Base-by-base conservation (phyloP, 2,888 invertebrate genomes). In the Epistrophe eligans region DNA sequence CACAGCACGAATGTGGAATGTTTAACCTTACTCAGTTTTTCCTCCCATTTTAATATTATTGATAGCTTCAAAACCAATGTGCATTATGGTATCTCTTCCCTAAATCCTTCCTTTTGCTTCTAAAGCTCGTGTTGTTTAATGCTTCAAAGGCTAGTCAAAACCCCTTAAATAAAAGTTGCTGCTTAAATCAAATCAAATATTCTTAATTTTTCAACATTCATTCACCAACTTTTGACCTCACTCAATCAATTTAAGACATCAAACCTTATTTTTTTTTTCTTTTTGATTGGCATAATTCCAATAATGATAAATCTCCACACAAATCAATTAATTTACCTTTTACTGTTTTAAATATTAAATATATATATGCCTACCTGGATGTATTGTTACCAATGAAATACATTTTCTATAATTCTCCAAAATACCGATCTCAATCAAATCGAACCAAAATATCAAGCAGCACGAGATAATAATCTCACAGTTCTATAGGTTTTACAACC, bases 371-470 rank as follows among this genome's bases (percentile, higher is more conserved):
- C n/a, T n/a, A 7, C 45, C 17, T 17, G 9, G 10, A 5, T 43
- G 4, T 24, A 3, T 24, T 52, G 6, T 5, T 19, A 45, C 19
- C 11, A 19, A 7, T 13, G 13, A 8, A 17, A 60, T 40, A 43
- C 40, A 7, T 10, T 58, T 24, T 17, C 40, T 19, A n/a, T n/a
- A 40, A 24, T 50, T 43, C 17, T 28, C n/a, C 28, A 45, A 67
- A 24, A 45, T 62, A 70, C 45, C 48, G 55, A 80, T 80, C 52
- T 67, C 52, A 80, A 67, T 74, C 66, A 64, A 73, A 48, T 17
- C 17, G 66, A 64, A 17, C 57, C 13, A 62, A 60, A 57, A 32
- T 45, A 62, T 32, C 58, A 45, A n/a, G 19, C 35, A 50, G 43
- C 43, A 74, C 10, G 50, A 43, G 19, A 28, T 13, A 15, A n/a